phyloP scores from a whole-genome alignment of 64 coral and sea anemone species.

The Astreopora myriophthalma region DNA sequence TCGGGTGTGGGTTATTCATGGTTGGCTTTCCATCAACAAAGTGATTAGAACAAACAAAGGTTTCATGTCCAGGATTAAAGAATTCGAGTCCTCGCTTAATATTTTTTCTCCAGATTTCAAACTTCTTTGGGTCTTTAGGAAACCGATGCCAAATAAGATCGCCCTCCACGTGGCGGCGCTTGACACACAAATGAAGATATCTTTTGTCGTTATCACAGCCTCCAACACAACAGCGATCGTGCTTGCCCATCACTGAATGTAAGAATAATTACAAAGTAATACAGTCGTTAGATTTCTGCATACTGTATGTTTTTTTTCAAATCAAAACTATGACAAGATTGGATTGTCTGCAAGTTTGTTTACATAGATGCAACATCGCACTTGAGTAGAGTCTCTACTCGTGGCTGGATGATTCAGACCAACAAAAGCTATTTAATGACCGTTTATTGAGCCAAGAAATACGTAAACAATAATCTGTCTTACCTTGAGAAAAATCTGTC shows the following conservation, averaged over 20 bases:
- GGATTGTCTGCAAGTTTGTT: background rate
- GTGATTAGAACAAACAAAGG: constrained; percentile 63
- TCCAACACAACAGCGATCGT: constrained; percentile 35
- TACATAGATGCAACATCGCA: background rate
- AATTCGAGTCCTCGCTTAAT: constrained; percentile 36
- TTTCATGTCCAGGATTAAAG: constrained; percentile 37
- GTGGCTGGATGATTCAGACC: constrained; percentile 1
- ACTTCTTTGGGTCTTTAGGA: constrained; percentile 41
- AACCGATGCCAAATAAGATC: constrained; percentile 32
- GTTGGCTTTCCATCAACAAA: constrained; percentile 60
- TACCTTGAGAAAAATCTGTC: background rate
- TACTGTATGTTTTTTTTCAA: background rate
- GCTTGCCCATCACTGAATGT: background rate
- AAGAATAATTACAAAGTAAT: constrained; percentile 2
- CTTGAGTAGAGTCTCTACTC: background rate
- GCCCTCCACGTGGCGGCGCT: background rate
- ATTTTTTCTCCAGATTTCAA: constrained; percentile 33
- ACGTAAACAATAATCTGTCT: background rate
- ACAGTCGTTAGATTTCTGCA: background rate
- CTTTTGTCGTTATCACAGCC: constrained; percentile 20
- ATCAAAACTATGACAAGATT: constrained; percentile 2
- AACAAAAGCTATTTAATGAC: constrained; percentile 5
- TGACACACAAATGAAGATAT: background rate
- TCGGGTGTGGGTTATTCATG: constrained; percentile 44
- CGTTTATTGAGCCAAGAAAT: background rate